A percentile compares a stretch with the other conserved stretches of the same genome.
Conservation (phyloP, 2,113 vertebrate genomes). For the Penelope pileata region DNA sequence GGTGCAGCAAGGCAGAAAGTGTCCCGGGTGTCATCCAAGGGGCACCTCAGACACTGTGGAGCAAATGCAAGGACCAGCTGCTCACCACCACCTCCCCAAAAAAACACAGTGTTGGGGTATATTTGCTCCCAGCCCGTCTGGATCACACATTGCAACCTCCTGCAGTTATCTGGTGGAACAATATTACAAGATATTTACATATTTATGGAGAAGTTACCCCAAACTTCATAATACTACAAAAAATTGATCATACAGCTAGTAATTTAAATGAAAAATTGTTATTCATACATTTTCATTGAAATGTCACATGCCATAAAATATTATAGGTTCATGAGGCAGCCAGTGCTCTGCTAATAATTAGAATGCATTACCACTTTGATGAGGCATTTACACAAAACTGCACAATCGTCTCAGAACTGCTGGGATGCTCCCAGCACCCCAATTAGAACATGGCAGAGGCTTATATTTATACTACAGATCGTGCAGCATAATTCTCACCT, state of each 20-base stretch:
- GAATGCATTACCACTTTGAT: constrained; percentile 57
- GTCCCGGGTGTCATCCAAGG: background rate
- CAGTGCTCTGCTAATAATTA: constrained; percentile 34
- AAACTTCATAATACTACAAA: constrained; percentile 10
- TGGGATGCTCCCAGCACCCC: background rate
- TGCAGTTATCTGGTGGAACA: background rate
- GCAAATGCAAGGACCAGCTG: background rate
- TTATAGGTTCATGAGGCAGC: background rate
- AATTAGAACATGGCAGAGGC: background rate
- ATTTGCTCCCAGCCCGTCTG: background rate
- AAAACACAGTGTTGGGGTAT: rapidly evolving
- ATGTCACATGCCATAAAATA: constrained; percentile 56
- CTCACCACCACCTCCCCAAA: background rate
- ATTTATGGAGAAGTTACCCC: constrained; percentile 53
- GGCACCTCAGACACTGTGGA: background rate
- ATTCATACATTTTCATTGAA: constrained; percentile 39
- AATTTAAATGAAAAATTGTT: constrained; percentile 51
- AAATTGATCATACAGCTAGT: background rate
- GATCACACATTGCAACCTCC: background rate
- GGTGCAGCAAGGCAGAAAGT: background rate
- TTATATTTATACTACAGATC: background rate
- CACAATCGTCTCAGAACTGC: background rate
- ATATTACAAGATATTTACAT: constrained; percentile 29
- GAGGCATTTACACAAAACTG: constrained; percentile 40
- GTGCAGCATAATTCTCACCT: background rate